phyloP scores from a whole-genome alignment of 2,113 vertebrate genomes.

The Esox niger region DNA sequence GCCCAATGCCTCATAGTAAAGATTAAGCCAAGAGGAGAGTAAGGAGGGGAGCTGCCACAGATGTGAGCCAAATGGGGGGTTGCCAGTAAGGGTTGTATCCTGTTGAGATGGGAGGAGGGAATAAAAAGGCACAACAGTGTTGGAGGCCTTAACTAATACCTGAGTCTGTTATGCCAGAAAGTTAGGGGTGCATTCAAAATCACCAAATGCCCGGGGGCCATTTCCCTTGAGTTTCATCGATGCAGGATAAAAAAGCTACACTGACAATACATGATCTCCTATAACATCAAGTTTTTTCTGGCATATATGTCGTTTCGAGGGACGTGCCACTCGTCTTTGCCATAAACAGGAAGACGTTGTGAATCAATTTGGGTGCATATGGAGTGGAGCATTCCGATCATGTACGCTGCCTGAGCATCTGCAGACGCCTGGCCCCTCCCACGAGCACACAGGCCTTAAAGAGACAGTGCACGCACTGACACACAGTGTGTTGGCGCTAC shows the following conservation, averaged over 20 bases:
- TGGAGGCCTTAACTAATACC: slow-evolving; percentile 27
- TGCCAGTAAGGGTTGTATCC: background rate
- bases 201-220: slow-evolving; percentile 25
- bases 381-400: background rate
- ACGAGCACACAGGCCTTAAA: slow-evolving; percentile 35
- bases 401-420: slow-evolving; percentile 1
- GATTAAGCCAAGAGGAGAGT: background rate
- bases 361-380: background rate
- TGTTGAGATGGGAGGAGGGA: slow-evolving; percentile 11
- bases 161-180: slow-evolving; percentile 34
- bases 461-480: slow-evolving; percentile 33
- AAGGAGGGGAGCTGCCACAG: slow-evolving; percentile 12
- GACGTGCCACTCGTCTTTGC: background rate
- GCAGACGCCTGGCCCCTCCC: slow-evolving; percentile 5
- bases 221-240: slow-evolving; percentile 52
- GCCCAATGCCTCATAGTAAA: background rate
- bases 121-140: slow-evolving; percentile 16
- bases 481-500: slow-evolving; percentile 31
- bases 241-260: slow-evolving; percentile 48
- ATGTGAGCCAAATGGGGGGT: slow-evolving; percentile 17
- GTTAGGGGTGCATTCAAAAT: slow-evolving; percentile 18
- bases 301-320: background rate
- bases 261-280: slow-evolving; percentile 46
- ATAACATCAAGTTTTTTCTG: slow-evolving; percentile 15
- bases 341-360: background rate